Base-by-base conservation (phyloP, 2,888 invertebrate species). In the Criorhina ranunculi region DNA sequence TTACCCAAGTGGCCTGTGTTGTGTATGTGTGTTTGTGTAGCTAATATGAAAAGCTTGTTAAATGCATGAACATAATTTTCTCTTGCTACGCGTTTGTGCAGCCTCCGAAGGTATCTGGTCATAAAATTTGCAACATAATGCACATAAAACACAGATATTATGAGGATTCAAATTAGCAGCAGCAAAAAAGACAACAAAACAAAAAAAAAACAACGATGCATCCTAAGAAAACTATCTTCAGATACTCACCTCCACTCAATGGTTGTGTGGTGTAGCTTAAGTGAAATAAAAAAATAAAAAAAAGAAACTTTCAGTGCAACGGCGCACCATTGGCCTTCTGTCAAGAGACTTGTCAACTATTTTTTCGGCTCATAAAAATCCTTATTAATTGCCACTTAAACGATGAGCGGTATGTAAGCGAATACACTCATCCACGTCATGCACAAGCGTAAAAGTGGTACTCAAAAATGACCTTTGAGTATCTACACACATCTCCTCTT, bases 311-410 rank as follows among this genome's bases (percentile, higher is more conserved):
- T 76, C 69, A 77, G 29, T 69, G 81, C 62, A 46, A 70, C 37
- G 57, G 42, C 53, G 31, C 19, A 57, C 29, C 55, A 55, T 64
- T 70, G 53, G 85, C 60, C 75, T 60, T 76, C 81, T 86, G 81
- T 86, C 86, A 86, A 86, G 75, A 89, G 89, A 89, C 90, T 90
- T 91, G 91, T 91, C 91, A 91, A 91, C 91, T 90, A 91, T 91
- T 91, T 91, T 91, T 91, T 89, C 89, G 91, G 91, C 91, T 91
- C 91, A 91, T 91, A 91, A 91, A 91, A 91, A 91, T 90, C 91
- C 91, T 91, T 91, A 91, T 91, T 91, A 91, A 91, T 91, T 91
- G 91, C 91, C 91, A 91, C 90, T 91, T 91, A 91, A 91, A 91
- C 90, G 91, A 90, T 90, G 55, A 76, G 59, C 59, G 49, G 75